A percentile compares a stretch with the other conserved stretches of the same genome.
phyloP scores from a whole-genome alignment of 2,113 vertebrate species.

The Thunnus thynnus region DNA sequence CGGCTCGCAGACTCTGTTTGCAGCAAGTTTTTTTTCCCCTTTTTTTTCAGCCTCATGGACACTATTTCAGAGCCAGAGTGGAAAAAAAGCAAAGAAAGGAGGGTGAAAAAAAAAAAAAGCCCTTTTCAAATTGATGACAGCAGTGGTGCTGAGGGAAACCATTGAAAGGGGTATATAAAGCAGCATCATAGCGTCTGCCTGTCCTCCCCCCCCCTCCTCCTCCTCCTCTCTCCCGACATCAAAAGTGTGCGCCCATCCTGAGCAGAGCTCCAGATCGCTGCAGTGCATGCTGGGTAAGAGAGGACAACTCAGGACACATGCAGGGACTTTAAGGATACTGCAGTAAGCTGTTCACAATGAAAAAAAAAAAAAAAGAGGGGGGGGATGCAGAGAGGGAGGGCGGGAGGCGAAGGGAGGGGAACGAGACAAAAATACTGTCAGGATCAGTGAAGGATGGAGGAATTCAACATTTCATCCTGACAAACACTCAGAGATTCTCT shows the following conservation, averaged over 20 bases:
- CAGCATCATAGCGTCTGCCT: slow-evolving; percentile 55
- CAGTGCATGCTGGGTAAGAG: slow-evolving; percentile 71
- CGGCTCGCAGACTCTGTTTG: slow-evolving; percentile 57
- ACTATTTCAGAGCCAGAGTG: slow-evolving; percentile 39
- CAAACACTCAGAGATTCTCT: background rate
- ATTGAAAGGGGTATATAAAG: slow-evolving; percentile 46
- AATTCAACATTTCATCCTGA: slow-evolving; percentile 41
- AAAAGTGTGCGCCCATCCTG: slow-evolving; percentile 62
- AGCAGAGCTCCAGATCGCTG: slow-evolving; percentile 65
- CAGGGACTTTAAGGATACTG: slow-evolving; percentile 80
- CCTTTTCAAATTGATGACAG: slow-evolving; percentile 61
- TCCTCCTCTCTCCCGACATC: slow-evolving; percentile 43
- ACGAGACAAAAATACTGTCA: slow-evolving; percentile 45
- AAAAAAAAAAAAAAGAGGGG: slow-evolving; percentile 32
- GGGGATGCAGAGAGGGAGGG: slow-evolving; percentile 26
- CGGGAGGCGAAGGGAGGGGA: background rate
- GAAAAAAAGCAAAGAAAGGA: background rate
- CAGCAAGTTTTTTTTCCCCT: slow-evolving; percentile 26
- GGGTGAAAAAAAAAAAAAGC: background rate
- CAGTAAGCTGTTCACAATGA: slow-evolving; percentile 68
- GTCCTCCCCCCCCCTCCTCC: background rate
- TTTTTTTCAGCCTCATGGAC: slow-evolving; percentile 55
- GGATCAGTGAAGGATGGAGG: slow-evolving; percentile 48
- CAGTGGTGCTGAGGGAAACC: slow-evolving; percentile 31
- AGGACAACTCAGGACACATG: slow-evolving; percentile 80